Evolutionary conservation across 1,140 invertebrate genomes (phyloP).

Genomic region (Trinorchestia longiramus): DNA sequence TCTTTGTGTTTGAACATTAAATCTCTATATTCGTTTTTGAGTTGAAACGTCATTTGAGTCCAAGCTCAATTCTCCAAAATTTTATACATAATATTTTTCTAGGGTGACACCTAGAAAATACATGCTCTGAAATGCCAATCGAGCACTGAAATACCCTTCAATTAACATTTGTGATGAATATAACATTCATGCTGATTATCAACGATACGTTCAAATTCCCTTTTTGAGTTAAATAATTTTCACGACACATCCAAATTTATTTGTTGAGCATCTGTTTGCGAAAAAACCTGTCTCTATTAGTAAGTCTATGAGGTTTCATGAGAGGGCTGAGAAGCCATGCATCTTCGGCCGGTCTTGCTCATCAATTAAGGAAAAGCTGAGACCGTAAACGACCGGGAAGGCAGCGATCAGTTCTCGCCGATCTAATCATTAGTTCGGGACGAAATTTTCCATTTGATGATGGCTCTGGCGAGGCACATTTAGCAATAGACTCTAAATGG

Average conservation of each 20-base stretch:
- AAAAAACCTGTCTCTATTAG: background rate
- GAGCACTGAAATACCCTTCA: too few relatives aligned
- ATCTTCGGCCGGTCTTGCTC: background rate
- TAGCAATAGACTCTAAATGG: background rate
- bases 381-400: background rate
- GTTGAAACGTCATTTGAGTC: too few relatives aligned
- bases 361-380: constrained; percentile 5
- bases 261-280: background rate
- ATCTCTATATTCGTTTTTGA: too few relatives aligned
- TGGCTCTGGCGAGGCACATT: background rate
- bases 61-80: too few relatives aligned
- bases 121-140: too few relatives aligned
- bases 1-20: too few relatives aligned
- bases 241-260: background rate
- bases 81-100: too few relatives aligned
- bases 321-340: background rate
- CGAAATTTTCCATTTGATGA: constrained; percentile 1
- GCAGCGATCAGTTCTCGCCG: constrained; percentile 28
- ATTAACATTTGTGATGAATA: too few relatives aligned
- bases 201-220: too few relatives aligned
- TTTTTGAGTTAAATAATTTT: background rate
- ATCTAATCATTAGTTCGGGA: constrained; percentile 10
- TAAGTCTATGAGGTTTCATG: background rate
- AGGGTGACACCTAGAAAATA: too few relatives aligned
- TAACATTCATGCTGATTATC: too few relatives aligned